A percentile compares a stretch with the other conserved stretches of the same genome.
These are phyloP conservation scores for Lapara coniferarum DNA, from an alignment of 2,888 invertebrate species.

Conservation along the genomic window DNA sequence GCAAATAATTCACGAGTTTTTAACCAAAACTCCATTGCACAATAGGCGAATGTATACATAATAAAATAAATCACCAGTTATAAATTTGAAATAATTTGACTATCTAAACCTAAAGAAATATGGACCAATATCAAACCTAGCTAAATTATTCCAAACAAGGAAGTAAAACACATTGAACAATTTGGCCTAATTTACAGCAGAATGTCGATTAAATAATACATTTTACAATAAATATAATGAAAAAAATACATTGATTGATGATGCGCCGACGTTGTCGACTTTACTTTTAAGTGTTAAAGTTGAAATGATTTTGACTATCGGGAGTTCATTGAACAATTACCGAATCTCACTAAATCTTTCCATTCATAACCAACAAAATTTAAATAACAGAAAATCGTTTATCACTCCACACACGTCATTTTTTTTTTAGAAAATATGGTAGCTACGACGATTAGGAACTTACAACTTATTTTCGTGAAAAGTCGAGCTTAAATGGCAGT, in stretches of 20 bases:
- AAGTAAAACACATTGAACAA: background rate
- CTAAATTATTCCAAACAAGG: conserved; percentile 38
- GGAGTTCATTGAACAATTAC: conserved; percentile 10
- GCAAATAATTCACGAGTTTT: conserved; percentile 36
- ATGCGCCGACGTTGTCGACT: conserved; percentile 5
- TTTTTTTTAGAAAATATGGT: background rate
- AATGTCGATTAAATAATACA: conserved; percentile 14
- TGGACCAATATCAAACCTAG: conserved; percentile 51
- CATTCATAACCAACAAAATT: conserved; percentile 15
- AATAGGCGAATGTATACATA: conserved; percentile 26
- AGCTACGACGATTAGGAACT: conserved; percentile 12
- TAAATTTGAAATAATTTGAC: conserved; percentile 55
- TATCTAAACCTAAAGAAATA: conserved; percentile 56
- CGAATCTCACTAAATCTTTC: conserved; percentile 16
- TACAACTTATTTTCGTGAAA: conserved; percentile 28
- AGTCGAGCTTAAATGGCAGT: conserved; percentile 13
- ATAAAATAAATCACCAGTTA: conserved; percentile 34
- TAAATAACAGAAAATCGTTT: background rate
- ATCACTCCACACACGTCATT: conserved; percentile 1
- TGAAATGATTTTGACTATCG: conserved; percentile 20
- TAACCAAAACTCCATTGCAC: conserved; percentile 39
- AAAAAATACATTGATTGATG: background rate
- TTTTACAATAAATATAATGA: conserved; percentile 22
- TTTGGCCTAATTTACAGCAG: conserved; percentile 4
- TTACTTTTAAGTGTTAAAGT: background rate